phyloP scores from a whole-genome alignment of 2,797 vertebrate species.

The Megalops cyprinoides region DNA sequence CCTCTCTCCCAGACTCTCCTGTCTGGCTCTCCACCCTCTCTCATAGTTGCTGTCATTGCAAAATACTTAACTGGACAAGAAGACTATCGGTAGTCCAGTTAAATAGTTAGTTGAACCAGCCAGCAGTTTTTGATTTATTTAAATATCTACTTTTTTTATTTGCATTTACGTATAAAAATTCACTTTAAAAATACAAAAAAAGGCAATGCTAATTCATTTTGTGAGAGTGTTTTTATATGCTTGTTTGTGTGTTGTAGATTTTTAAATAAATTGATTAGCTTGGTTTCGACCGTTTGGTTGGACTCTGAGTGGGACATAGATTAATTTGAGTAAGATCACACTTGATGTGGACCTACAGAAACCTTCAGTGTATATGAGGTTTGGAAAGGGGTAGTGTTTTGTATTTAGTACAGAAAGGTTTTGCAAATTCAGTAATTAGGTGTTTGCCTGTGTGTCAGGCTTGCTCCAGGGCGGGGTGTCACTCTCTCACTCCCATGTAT shows the following conservation, averaged over 20 bases:
- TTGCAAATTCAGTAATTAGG: constrained; percentile 28
- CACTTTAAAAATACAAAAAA: constrained; percentile 1
- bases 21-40: constrained; percentile 24
- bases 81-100: constrained; percentile 32
- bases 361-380: neutral
- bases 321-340: neutral
- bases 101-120: constrained; percentile 16
- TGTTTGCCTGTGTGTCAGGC: constrained; percentile 23
- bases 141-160: constrained; percentile 33
- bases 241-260: constrained; percentile 33
- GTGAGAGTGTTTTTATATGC: constrained; percentile 31
- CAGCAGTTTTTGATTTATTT: constrained; percentile 35
- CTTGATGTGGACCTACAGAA: neutral
- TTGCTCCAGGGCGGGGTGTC: neutral
- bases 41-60: constrained; percentile 34
- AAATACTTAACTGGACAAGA: constrained; percentile 43
- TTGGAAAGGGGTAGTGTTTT: constrained; percentile 18
- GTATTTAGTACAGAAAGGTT: constrained; percentile 25
- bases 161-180: constrained; percentile 33
- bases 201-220: constrained; percentile 24
- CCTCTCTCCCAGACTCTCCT: constrained; percentile 23
- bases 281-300: constrained; percentile 25
- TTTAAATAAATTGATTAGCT: constrained; percentile 31
- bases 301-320: neutral
- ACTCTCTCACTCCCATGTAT: neutral